Base-by-base conservation (phyloP, 2,888 invertebrate species). In the Sylvicola cinctus region DNA sequence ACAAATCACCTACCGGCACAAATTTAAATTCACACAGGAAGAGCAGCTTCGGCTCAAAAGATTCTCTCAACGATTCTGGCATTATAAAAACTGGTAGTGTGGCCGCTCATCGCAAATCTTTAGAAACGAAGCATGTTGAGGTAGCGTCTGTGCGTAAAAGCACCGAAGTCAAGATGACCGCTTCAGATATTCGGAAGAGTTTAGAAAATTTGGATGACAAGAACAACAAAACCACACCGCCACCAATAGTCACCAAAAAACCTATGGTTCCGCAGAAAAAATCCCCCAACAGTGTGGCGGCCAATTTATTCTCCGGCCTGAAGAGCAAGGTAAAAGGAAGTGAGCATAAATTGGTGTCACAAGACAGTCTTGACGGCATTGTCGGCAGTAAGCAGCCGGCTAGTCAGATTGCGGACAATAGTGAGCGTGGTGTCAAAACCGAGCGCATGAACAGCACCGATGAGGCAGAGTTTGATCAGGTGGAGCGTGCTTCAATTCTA, bases 241-340 rank as follows among this genome's bases (percentile, higher is more conserved):
- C 65, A n/a, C 63, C 64, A 20, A 51, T 65, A 40, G 55, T 65
- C 28, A 56, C 58, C 32, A 66, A 67, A 44, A 76, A 76, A 52
- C 75, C 76, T 7, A 60, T 62, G 32, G 66, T 75, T 49, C 70
- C 74, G 42, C 58, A 68, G 27, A 75, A 75, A 53, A 76, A 76
- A 45, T 69, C 73, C 36, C 71, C 74, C 1, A 70, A 74, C 1
- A 70, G 70, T 6, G 64, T 68, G 5, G 54, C 57, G 30, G 50
- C 52, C 36, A 65, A 67, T 7, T 47, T 72, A 38, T 60, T 73
- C 43, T 65, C 68, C 38, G 70, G 70, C 4, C 52, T 71, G n/a
- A 68, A 66, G 47, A 66, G 56, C 44, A 70, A 68, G 54, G 64
- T 66, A 49, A 43, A 66, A 43, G 58, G 63, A 16, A 57, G 63